A percentile compares a stretch with the other conserved stretches of the same genome.
Conservation (phyloP, 2,888 invertebrate genomes). For the Dynastes hyllus region DNA sequence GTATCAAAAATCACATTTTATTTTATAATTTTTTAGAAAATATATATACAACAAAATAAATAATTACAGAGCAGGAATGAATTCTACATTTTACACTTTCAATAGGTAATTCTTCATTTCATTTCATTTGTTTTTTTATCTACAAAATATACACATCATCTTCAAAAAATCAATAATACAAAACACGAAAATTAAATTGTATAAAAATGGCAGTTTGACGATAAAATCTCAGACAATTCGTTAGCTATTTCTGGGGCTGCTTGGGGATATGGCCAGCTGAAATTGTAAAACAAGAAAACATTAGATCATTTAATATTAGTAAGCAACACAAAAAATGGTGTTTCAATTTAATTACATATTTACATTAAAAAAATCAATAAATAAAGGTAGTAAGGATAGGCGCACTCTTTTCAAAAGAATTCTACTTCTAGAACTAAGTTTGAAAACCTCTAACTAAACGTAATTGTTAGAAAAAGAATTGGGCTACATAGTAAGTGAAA, state of each 20-base stretch:
- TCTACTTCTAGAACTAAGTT: constrained; percentile 17
- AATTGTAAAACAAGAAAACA: constrained; percentile 52
- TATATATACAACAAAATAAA: constrained; percentile 54
- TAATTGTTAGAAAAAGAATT: background rate
- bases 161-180: constrained; percentile 49
- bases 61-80: constrained; percentile 54
- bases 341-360: background rate
- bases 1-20: constrained; percentile 54
- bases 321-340: too few species aligned
- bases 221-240: constrained; percentile 50
- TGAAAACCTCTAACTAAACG: background rate
- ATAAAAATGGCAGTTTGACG: constrained; percentile 61
- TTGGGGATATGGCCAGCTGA: constrained; percentile 59
- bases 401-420: constrained; percentile 9
- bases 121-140: constrained; percentile 47
- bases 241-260: constrained; percentile 59
- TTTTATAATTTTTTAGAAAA: constrained; percentile 53
- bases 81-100: constrained; percentile 51
- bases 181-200: constrained; percentile 55
- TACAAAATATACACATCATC: constrained; percentile 55
- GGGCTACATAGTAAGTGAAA: background rate
- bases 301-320: background rate
- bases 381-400: constrained; percentile 14
- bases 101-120: constrained; percentile 14
- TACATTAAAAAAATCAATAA: constrained; percentile 24